A percentile compares a stretch with the other conserved stretches of the same genome.
Evolutionary conservation across 1,140 invertebrate species (phyloP).

Genomic region (Plutomurus gul): DNA sequence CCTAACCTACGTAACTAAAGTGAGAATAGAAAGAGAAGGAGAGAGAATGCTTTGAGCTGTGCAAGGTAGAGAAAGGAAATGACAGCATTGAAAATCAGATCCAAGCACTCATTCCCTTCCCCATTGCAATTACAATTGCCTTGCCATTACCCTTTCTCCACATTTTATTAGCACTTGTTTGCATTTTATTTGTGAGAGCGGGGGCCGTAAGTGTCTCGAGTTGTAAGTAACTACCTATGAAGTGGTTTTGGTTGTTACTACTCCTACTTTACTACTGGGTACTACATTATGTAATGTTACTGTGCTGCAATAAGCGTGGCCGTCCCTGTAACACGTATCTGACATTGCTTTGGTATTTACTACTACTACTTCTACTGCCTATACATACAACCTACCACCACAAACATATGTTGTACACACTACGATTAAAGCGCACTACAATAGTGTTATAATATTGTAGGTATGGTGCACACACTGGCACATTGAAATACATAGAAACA

Average conservation of each 20-base stretch:
- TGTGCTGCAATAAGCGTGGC: too few species aligned
- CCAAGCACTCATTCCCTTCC: constrained; percentile 22
- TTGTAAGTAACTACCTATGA: constrained; percentile 15
- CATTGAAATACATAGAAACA: too few species aligned
- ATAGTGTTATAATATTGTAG: too few species aligned
- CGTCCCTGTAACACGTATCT: too few species aligned
- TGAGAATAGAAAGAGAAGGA: background rate
- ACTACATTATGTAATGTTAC: too few species aligned
- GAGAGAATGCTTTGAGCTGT: background rate
- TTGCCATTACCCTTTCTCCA: constrained; percentile 28
- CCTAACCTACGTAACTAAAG: background rate
- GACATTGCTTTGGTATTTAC: too few species aligned
- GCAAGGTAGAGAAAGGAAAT: constrained; percentile 21
- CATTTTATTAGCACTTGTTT: constrained; percentile 30
- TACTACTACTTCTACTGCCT: too few species aligned
- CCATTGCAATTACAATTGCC: constrained; percentile 24
- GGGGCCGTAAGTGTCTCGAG: constrained; percentile 20
- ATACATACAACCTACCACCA: too few species aligned
- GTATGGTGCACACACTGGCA: too few species aligned
- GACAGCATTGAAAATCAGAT: constrained; percentile 27
- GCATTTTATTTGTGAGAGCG: constrained; percentile 28
- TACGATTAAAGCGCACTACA: too few species aligned
- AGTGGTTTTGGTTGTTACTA: background rate
- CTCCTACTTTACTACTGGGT: background rate
- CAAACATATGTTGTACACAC: too few species aligned